Evolutionary conservation across 2,888 invertebrate genomes (phyloP), one percentile per base, ranked within the genome.

Genomic region (Meteorus cinctellus): DNA sequence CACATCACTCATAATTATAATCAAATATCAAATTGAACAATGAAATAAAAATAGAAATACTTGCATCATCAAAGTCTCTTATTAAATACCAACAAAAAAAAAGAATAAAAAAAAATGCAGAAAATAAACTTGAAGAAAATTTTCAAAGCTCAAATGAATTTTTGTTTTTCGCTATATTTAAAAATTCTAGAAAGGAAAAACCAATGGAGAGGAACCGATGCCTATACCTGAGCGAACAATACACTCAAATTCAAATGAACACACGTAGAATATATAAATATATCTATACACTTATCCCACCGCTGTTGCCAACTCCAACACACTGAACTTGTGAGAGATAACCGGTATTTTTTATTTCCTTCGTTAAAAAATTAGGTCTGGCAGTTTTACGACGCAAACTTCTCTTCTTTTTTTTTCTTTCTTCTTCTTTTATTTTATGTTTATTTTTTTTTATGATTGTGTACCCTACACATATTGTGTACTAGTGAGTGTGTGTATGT

Each of bases 211-310:
- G 34, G 77, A 80, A 78, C 81, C 80, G 81, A 81, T 81, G 81
- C 78, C 76, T 60, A 60, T 80, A 80, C 78, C 81, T 79, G 81
- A 78, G 72, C 77, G 75, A 76, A 48, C 48, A 48, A 48, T 72
- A 78, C 76, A 75, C 78, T 75, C 73, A 79, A 76, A 80, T 83
- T 80, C 77, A 80, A 55, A 80, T 82, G 80, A 81, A 82, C 80
- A 80, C 69, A 66, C 72, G 16, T 5, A 24, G 31, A 41, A 41
- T 19, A 8, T 55, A 55, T 19, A 45, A 14, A 16, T 45, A 45
- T 14, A 45, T 55, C 14, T 34, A 71, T n/a, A 34, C 36, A 12
- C n/a, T 6, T 24, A 41, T 41, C n/a, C 34, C 60, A 36, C 29
- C 16, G 19, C 34, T 68, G 27, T 51, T 48, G 29, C 48, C 12